Base-by-base conservation (phyloP, 2,888 invertebrate genomes). In the Theretra japonica region DNA sequence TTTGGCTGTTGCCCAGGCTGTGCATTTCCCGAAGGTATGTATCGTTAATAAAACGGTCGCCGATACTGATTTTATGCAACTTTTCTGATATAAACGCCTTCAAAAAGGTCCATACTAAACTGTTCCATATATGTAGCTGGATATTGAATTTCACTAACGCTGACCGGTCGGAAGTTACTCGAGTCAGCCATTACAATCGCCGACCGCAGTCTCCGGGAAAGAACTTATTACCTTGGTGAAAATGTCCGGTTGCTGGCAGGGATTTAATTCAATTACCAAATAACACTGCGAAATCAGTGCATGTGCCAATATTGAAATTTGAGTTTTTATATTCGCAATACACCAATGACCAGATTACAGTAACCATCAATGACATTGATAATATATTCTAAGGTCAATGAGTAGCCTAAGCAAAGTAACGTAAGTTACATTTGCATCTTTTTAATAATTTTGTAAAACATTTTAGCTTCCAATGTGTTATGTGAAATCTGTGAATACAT, bases 1-100 rank as follows among this genome's bases (percentile, higher is more conserved):
- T 86, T 81, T 72, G 89, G 87, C 21, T 95, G 95, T 77, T 95
- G 95, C 80, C 95, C 95, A 19, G 88, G 88, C 41, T 95, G 95
- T 79, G 79, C 75, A 73, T 69, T 53, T 53, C 72, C 77, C 6
- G 74, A 82, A 68, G 81, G 82, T 82, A 80, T 75, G 73, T 15
- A 53, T 53, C 53, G n/a, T 53, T n/a, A n/a, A 6, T 19, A n/a
- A 5, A n/a, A 53, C 4, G 19, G n/a, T 53, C 6, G 53, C 19
- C 6, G 5, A 53, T n/a, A 53, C n/a, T 53, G 53, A 1, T 6
- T 53, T 19, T 0, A n/a, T 53, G 41, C n/a, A n/a, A n/a, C 7
- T 7, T 15, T 65, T 65, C 21, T 21, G n/a, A n/a, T 23, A 41
- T 59, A 21, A 25, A 23, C 11, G 21, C 15, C 21, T 7, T 62